phyloP scores from a whole-genome alignment of 1,140 invertebrate genomes.

The Kradibia gibbosae region DNA sequence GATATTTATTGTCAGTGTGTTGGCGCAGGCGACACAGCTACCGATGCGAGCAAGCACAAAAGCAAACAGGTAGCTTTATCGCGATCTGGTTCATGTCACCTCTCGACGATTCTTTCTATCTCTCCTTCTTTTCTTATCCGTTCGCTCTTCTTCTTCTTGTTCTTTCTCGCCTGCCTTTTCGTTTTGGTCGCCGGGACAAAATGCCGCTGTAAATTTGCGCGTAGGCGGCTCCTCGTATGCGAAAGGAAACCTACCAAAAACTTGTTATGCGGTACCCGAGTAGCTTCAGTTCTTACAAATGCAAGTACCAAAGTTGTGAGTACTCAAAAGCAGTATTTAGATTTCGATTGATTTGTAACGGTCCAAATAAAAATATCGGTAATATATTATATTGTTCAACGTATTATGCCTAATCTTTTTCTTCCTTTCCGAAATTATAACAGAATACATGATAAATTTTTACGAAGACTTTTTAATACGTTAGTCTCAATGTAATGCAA shows the following conservation, averaged over 20 bases:
- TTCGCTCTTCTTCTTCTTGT: neutral
- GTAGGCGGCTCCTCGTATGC: neutral
- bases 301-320: too few species aligned
- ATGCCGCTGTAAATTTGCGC: neutral
- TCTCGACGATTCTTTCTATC: constrained; percentile 46
- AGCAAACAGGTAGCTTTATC: constrained; percentile 42
- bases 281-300: neutral
- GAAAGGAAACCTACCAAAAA: neutral
- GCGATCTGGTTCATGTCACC: constrained; percentile 40
- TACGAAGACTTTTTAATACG: too few species aligned
- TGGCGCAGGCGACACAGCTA: constrained; percentile 28
- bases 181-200: neutral
- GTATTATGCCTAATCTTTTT: too few species aligned
- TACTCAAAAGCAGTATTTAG: too few species aligned
- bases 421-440: too few species aligned
- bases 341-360: too few species aligned
- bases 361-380: too few species aligned
- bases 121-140: constrained; percentile 8
- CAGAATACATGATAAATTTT: too few species aligned
- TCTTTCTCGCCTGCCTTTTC: neutral
- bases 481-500: too few species aligned
- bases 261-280: neutral
- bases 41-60: neutral
- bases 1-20: constrained; percentile 40
- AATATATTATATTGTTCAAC: too few species aligned